Evolutionary conservation across 2,113 vertebrate genomes (phyloP), one percentile per base, ranked within the genome.

Genomic region (Caracal caracal): DNA sequence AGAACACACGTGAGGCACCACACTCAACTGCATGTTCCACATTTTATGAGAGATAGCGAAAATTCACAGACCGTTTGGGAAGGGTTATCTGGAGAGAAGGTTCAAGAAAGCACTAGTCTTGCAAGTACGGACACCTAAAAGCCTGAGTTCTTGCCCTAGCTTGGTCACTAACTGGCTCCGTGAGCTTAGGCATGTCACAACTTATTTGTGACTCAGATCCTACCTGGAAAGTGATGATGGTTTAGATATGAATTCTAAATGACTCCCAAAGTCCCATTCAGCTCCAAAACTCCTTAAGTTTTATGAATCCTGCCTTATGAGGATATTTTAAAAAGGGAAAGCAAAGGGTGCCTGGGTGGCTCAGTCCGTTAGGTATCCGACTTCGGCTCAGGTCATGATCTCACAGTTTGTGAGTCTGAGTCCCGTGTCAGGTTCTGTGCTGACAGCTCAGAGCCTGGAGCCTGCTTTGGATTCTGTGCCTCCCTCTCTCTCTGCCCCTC

Each of bases 111-210:
- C 79, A 87, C 53, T 35, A 22, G 71, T 49, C 24, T 56, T 75
- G 10, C 95, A 89, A 93, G 97, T 92, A 51, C 65, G 56, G 63
- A 95, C 73, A 70, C 28, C 82, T 53, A 7, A 80, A 91, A 95
- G 81, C 70, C 84, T 17, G 51, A 75, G 76, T 73, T 94, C 91
- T 90, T 83, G 65, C 61, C 94, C 94, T 51, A 70, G 33, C 87
- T 89, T 82, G 92, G 75, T 80, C 91, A 59, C 53, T 93, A 51
- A 76, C 43, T 49, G 37, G 35, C 86, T 89, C 51, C 66, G 68
- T 51, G 94, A 96, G 95, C 81, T 94, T 2, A 49, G 53, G 63
- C 96, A 96, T 97, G 96, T 94, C 93, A 80, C 78, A 89, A 92
- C 90, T 6, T 92, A 96, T 88, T 49, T 66, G 75, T 96, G 93